Percentiles rank a stretch among this genome's conserved stretches.
Conservation (phyloP, 2,888 invertebrate species). For the Gisinianus flammeolus region DNA sequence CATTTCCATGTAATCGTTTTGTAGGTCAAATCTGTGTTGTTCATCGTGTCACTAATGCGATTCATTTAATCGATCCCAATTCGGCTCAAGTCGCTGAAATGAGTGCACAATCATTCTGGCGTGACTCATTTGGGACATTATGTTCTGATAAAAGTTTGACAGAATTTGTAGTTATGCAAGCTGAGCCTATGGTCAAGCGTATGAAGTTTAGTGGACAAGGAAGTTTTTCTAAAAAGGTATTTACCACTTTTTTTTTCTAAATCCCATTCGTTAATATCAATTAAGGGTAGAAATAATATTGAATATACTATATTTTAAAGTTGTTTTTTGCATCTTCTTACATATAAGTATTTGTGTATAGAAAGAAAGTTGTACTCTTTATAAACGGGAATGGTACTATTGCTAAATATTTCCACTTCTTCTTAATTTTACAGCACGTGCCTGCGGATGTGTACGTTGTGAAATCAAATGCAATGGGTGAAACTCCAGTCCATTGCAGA, state of each 20-base stretch:
- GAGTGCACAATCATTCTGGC: constrained; percentile 79
- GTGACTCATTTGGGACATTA: constrained; percentile 83
- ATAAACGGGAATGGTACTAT: too few species aligned
- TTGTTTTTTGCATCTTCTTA: too few species aligned
- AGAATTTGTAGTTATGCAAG: constrained; percentile 94
- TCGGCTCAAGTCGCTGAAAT: constrained; percentile 89
- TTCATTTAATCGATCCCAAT: constrained; percentile 92
- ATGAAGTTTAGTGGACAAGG: constrained; percentile 87
- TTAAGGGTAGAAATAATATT: too few species aligned
- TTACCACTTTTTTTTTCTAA: neutral
- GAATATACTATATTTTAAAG: too few species aligned
- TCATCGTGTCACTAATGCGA: constrained; percentile 82
- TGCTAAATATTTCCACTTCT: neutral
- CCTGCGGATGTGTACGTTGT: constrained; percentile 94
- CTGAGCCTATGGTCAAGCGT: constrained; percentile 79
- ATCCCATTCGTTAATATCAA: neutral
- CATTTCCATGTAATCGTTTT: too few species aligned
- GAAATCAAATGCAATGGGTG: constrained; percentile 84
- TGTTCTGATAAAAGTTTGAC: constrained; percentile 89
- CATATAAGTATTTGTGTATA: too few species aligned
- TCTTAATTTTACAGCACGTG: constrained; percentile 68
- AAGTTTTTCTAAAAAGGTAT: constrained; percentile 64
- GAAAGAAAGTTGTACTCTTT: too few species aligned
- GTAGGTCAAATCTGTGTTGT: constrained; percentile 90
- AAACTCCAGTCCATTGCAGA: constrained; percentile 77